Conservation (phyloP, 2,797 vertebrate genomes). For the Percopsis omiscomaycus region DNA sequence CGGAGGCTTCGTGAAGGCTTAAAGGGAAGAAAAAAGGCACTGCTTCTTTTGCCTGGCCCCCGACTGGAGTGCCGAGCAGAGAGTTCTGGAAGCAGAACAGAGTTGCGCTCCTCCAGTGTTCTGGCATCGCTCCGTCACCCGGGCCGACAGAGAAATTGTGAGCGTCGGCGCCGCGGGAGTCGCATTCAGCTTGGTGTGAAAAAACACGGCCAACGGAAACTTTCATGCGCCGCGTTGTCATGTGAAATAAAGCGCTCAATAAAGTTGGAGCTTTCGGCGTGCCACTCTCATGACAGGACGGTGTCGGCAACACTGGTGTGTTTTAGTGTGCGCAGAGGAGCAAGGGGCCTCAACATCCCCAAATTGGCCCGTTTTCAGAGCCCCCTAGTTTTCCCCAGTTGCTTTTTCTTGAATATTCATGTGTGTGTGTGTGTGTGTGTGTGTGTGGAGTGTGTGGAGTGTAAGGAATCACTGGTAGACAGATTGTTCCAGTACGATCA, state of each 20-base stretch:
- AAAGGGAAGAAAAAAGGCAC: conserved; percentile 7
- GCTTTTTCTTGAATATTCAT: conserved; percentile 25
- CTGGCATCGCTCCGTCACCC: conserved; percentile 50
- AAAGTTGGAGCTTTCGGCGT: conserved; percentile 46
- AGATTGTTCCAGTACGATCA: conserved; percentile 50
- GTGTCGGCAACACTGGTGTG: conserved; percentile 35
- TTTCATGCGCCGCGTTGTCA: conserved; percentile 43
- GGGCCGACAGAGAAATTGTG: conserved; percentile 49
- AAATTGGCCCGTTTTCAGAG: conserved; percentile 48
- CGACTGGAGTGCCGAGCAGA: conserved; percentile 32
- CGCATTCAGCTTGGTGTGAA: conserved; percentile 57
- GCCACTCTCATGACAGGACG: conserved; percentile 24
- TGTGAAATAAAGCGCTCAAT: conserved; percentile 48
- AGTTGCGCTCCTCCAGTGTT: conserved; percentile 47
- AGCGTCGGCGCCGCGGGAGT: conserved; percentile 47
- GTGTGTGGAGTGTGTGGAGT: conserved; percentile 29
- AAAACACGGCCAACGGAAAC: conserved; percentile 48
- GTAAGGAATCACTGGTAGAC: conserved; percentile 59
- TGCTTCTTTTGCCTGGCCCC: conserved; percentile 31
- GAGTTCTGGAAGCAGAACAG: conserved; percentile 48
- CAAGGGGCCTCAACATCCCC: conserved; percentile 33
- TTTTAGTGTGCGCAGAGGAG: conserved; percentile 34
- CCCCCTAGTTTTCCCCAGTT: conserved; percentile 47
- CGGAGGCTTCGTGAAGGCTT: conserved; percentile 26
- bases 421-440: not conserved